Evolutionary conservation across 2,113 vertebrate species (phyloP).

Genomic region (Tautogolabrus adspersus): DNA sequence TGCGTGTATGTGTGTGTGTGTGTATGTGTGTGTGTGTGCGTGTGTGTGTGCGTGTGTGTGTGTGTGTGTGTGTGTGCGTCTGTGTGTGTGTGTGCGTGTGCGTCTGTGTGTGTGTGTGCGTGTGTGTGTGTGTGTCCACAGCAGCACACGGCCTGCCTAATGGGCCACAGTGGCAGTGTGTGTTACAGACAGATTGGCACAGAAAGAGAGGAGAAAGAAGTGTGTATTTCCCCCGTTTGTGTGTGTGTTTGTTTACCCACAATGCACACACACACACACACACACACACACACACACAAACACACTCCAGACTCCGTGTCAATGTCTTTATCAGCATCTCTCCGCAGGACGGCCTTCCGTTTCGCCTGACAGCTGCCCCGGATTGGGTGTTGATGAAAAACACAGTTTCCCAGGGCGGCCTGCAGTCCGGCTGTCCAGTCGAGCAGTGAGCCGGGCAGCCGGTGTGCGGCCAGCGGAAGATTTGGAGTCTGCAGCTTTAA

Average conservation of each 20-base stretch:
- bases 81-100: slow-evolving; percentile 19
- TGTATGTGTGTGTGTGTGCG: slow-evolving; percentile 7
- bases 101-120: neutral
- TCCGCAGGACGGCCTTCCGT: slow-evolving; percentile 31
- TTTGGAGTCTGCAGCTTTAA: slow-evolving; percentile 47
- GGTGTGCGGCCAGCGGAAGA: slow-evolving; percentile 38
- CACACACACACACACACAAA: too few relatives aligned
- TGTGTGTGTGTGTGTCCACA: neutral
- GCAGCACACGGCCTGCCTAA: neutral
- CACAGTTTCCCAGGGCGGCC: slow-evolving; percentile 55
- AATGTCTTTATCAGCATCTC: slow-evolving; percentile 51
- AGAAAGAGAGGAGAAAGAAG: neutral
- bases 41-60: slow-evolving; percentile 8
- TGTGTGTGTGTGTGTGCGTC: neutral
- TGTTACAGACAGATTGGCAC: slow-evolving; percentile 3
- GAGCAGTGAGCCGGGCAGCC: neutral
- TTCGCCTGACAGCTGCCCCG: slow-evolving; percentile 46
- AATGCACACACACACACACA: too few relatives aligned
- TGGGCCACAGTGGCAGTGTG: neutral
- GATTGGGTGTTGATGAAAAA: slow-evolving; percentile 69
- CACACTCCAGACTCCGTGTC: slow-evolving; percentile 1
- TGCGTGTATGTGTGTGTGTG: slow-evolving; percentile 10
- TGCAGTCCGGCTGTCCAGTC: slow-evolving; percentile 40
- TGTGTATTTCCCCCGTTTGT: neutral
- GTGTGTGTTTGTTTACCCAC: slow-evolving; percentile 18